Evolutionary conservation across 2,113 vertebrate species (phyloP), one percentile per base, ranked within the genome.

Genomic region (Strix aluco): DNA sequence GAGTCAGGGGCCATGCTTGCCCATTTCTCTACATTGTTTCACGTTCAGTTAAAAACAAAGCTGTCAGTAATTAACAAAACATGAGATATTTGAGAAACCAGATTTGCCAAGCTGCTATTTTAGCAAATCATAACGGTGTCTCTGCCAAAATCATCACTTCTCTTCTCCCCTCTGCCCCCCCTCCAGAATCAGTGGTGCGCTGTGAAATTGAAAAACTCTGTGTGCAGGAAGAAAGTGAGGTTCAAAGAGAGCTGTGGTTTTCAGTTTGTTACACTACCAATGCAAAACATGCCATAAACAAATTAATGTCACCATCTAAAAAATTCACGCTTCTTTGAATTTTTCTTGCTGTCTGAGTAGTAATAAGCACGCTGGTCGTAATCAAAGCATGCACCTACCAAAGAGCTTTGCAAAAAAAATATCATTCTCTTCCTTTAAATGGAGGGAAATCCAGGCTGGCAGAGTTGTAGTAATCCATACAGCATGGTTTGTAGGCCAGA

Each of bases 31-130:
- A 95, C 78, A 93, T 97, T 96, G 97, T 94, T 97, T 97, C 96
- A 97, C 91, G 91, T 98, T 97, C 97, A 96, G 97, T 97, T 97
- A 97, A 96, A 98, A 98, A 95, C 95, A 96, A 98, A 93, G 79
- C 97, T 97, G 97, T 97, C 96, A 93, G 96, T 97, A 98, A 98
- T 98, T 98, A 98, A 94, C 90, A 96, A 96, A 98, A 97, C 97
- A 97, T 92, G 96, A 97, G 94, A 94, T 95, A 94, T 97, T 97
- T 97, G 95, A 97, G 98, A 98, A 98, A 97, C 93, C 96, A 97
- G 87, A 96, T 97, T 97, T 97, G 95, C 96, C 47, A 66, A 95
- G 95, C 96, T 98, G 97, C 97, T 98, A 97, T 96, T 97, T 97
- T 97, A 97, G 89, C 97, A 97, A 96, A 98, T 97, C 96, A 62